Percentiles rank a stretch among this genome's conserved stretches.
phyloP scores from a whole-genome alignment of 2,888 invertebrate species.

The Parnassius apollo region DNA sequence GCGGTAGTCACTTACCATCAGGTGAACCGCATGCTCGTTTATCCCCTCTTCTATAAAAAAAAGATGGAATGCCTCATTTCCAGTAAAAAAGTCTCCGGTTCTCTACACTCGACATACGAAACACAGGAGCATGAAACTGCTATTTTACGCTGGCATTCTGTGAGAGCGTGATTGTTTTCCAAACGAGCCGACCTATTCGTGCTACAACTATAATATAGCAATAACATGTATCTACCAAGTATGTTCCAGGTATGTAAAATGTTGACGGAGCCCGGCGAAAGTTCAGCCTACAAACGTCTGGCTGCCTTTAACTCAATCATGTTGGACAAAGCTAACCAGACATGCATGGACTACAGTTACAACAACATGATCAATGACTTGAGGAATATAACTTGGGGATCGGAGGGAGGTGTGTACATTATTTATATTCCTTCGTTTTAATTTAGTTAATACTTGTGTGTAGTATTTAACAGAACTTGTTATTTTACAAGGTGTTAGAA shows the following conservation, averaged over 20 bases:
- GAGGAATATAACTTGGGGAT: constrained; percentile 84
- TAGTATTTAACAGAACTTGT: not conserved
- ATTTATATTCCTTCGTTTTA: not conserved
- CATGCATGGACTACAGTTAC: constrained; percentile 93
- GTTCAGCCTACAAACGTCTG: constrained; percentile 83
- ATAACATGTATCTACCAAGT: not conserved
- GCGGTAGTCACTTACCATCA: too few relatives aligned
- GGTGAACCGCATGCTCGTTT: too few relatives aligned
- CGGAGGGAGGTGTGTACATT: constrained; percentile 79
- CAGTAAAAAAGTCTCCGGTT: too few relatives aligned
- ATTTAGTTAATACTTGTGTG: not conserved
- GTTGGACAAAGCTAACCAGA: constrained; percentile 83
- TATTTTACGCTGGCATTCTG: too few relatives aligned
- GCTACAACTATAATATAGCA: too few relatives aligned
- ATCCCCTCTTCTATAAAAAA: too few relatives aligned
- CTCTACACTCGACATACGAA: too few relatives aligned
- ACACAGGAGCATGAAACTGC: too few relatives aligned
- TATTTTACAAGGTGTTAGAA: too few relatives aligned
- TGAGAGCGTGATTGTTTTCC: too few relatives aligned
- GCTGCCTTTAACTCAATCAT: constrained; percentile 87
- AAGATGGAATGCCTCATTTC: too few relatives aligned
- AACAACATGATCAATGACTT: constrained; percentile 86
- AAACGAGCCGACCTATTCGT: too few relatives aligned
- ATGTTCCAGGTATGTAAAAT: constrained; percentile 84
- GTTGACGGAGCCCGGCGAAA: constrained; percentile 83